These are phyloP conservation scores for Fukomys damarensis DNA, from an alignment of 2,113 vertebrate species.

Conservation along the genomic window DNA sequence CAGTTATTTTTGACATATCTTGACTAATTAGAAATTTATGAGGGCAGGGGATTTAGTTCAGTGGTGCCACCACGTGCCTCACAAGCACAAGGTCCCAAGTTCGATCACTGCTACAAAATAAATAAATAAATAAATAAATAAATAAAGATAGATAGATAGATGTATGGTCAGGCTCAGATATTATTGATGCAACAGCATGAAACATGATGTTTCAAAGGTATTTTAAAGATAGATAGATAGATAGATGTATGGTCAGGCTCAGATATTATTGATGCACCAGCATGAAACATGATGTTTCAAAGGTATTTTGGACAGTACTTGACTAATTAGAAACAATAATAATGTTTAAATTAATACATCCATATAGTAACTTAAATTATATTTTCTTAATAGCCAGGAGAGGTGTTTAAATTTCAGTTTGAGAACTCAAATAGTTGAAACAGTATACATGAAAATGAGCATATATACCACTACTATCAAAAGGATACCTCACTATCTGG, in stretches of 20 bases:
- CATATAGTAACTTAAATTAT: background rate
- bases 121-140: too few relatives aligned
- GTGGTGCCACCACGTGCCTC: too few relatives aligned
- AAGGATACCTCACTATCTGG: background rate
- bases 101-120: too few relatives aligned
- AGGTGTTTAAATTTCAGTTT: background rate
- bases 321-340: conserved; percentile 13
- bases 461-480: background rate
- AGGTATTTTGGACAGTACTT: background rate
- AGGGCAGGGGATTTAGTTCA: too few relatives aligned
- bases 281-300: background rate
- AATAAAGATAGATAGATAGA: too few relatives aligned
- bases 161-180: background rate
- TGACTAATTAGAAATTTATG: conserved; percentile 21
- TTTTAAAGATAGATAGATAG: too few relatives aligned
- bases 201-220: background rate
- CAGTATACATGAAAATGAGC: background rate
- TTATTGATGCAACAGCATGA: background rate
- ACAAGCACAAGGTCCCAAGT: too few relatives aligned
- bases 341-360: conserved; percentile 28
- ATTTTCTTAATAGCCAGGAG: background rate
- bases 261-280: background rate
- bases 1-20: background rate
- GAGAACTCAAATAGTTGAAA: conserved; percentile 23
- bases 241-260: background rate